Evolutionary conservation across 64 coral and sea anemone genomes (phyloP), one percentile per base, ranked within the genome.

Genomic region (Anthopleura sola): DNA sequence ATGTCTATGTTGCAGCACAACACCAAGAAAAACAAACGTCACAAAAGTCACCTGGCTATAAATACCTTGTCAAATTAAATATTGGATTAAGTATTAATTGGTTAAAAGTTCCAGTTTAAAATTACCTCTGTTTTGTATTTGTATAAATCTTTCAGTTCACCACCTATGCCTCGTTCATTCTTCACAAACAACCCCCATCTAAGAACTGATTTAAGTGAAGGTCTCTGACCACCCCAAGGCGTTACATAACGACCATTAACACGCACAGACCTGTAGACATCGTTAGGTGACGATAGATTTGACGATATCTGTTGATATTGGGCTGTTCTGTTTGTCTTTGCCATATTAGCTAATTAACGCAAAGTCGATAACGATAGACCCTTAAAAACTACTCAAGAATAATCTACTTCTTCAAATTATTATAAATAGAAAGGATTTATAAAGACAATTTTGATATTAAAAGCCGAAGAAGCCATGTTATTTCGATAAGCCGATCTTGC

Each of bases 191-290:
- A 68, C 34, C 20, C 47, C 83, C 83, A 91, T 51, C 77, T 85
- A 15, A 91, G 28, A 18, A 49, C 75, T 31, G 82, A 46, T 26
- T 34, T 13, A 3, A 33, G 10, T 80, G 89, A 86, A 64, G 89
- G 89, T 16, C 56, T 37, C 50, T 76, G 32, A 36, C 71, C 85
- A 15, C 75, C 75, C 89, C 89, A 91, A 37, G 89, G 89, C 48
- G 49, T 78, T 40, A 90, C 89, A 81, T 86, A 91, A 32, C 84
- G 71, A 36, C 84, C 89, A 80, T 91, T 86, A 17, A 81, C 55
- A 77, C 53, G 75, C 0, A 84, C 21, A 49, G 82, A 49, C 75
- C 54, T 53, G 50, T 83, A 74, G 6, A 90, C 53, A 29, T 51
- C 36, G 11, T 90, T 56, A 31, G 66, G 66, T 71, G 66, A 13